phyloP scores from a whole-genome alignment of 2,888 invertebrate genomes.

The Brachypalpus laphriformis region DNA sequence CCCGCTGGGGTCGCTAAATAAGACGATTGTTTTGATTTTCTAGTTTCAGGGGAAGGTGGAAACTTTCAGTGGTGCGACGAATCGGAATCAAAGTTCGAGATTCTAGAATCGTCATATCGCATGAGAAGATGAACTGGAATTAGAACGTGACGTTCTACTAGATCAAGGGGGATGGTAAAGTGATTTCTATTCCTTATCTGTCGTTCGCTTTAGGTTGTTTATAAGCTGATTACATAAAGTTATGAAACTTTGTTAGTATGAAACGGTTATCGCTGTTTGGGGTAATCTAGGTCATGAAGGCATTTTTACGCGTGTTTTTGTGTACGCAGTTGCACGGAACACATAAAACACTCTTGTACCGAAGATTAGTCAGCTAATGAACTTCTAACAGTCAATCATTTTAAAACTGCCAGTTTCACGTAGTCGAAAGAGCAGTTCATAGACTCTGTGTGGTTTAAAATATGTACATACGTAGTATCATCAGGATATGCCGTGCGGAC shows the following conservation, averaged over 20 bases:
- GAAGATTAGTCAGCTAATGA: no score
- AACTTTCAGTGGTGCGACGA: neutral
- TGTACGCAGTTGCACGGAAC: neutral
- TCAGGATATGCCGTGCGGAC: no score
- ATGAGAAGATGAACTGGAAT: neutral
- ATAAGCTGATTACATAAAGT: neutral
- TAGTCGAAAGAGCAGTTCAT: no score
- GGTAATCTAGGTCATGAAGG: neutral
- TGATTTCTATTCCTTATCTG: neutral
- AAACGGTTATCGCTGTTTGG: neutral
- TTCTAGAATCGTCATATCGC: neutral
- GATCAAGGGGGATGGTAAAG: neutral
- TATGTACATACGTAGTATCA: no score
- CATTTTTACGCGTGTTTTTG: neutral
- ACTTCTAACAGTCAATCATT: no score
- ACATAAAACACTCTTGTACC: no score
- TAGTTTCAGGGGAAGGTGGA: neutral
- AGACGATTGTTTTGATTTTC: neutral
- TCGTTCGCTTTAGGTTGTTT: slow-evolving; percentile 2
- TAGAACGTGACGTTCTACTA: no score
- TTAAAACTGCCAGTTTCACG: no score
- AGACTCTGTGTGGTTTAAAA: no score
- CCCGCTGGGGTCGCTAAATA: neutral
- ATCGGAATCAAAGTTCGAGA: neutral
- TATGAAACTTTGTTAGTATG: neutral